A percentile compares a stretch with the other conserved stretches of the same genome.
Conservation (phyloP, 2,888 invertebrate species). For the Enoplolaimus lenunculus region DNA sequence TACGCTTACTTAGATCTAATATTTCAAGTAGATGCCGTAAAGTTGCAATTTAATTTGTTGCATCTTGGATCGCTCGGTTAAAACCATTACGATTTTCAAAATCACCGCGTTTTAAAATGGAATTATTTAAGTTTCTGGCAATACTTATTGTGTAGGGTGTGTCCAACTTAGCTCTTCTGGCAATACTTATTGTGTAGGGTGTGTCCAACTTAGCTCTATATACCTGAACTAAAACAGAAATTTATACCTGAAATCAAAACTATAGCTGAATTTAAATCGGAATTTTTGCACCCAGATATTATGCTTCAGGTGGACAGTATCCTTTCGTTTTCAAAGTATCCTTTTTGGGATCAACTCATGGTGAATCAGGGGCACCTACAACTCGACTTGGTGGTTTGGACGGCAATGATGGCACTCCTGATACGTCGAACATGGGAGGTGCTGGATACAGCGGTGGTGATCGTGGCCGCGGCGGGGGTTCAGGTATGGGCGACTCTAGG, state of each 20-base stretch:
- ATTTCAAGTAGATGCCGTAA: too few relatives aligned
- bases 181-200: too few relatives aligned
- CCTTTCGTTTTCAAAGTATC: conserved; percentile 96
- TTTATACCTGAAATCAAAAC: not conserved
- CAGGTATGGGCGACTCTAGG: not conserved
- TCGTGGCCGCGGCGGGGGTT: conserved; percentile 11
- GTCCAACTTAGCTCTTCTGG: not conserved
- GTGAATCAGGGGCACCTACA: not conserved
- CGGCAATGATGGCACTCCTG: not conserved
- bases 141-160: too few relatives aligned
- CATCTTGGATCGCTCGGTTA: too few relatives aligned
- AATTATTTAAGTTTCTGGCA: too few relatives aligned
- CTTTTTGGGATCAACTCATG: conserved; percentile 51
- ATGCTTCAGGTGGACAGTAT: conserved; percentile 57
- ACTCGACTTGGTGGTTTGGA: not conserved
- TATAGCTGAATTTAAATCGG: not conserved
- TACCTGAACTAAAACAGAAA: not conserved
- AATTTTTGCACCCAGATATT: not conserved
- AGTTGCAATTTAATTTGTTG: too few relatives aligned
- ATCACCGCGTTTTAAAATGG: too few relatives aligned
- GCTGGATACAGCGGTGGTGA: not conserved
- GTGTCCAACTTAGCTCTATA: not conserved
- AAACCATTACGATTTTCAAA: too few relatives aligned
- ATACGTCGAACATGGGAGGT: not conserved
- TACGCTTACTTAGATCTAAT: too few relatives aligned